Evolutionary conservation across 2,113 vertebrate species (phyloP), one percentile per base, ranked within the genome.

Genomic region (Chroicocephalus ridibundus): DNA sequence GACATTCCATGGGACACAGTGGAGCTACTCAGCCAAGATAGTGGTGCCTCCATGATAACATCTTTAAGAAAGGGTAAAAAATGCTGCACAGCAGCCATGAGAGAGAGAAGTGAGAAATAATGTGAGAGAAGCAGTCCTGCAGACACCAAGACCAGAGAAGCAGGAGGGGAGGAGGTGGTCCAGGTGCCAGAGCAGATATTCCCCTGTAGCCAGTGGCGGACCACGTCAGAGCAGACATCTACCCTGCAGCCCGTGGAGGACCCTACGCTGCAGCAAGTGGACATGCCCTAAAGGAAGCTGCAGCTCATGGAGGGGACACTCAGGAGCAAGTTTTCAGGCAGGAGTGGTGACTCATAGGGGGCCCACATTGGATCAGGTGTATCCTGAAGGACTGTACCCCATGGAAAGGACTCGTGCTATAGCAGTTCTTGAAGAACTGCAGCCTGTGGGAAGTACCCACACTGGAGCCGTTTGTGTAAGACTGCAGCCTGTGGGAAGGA

Each of bases 261-360:
- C 8, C 7, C 8, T 32, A 57, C 2, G 6, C 6, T 3, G 2
- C 15, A 72, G 26, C 15, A 55, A 54, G 17, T 9, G 14, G 10
- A 31, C 7, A 31, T 31, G 24, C 5, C 51, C 14, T 78, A 46
- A 51, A 38, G 36, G 27, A 88, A 82, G 27, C 14, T 82, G 15
- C 58, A 42, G 38, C 10, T 5, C 6, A 5, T 11, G 11, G 5
- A 72, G 2, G 47, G 11, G 11, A 8, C 17, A 19, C 15, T 25
- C 5, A 77, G 14, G 12, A 72, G 2, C 22, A 54, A 5, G 15
- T 66, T 88, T 78, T 46, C 36, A 46, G 34, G 38, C 25, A 61
- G 34, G 15, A 70, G 9, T 3, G 2, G 31, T 1, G 2, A 62
- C 5, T 17, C 2, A 1, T 32, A 22, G 11, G 29, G 14, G 9